phyloP scores from a whole-genome alignment of 2,797 vertebrate genomes.

The Thalassophryne amazonica region DNA sequence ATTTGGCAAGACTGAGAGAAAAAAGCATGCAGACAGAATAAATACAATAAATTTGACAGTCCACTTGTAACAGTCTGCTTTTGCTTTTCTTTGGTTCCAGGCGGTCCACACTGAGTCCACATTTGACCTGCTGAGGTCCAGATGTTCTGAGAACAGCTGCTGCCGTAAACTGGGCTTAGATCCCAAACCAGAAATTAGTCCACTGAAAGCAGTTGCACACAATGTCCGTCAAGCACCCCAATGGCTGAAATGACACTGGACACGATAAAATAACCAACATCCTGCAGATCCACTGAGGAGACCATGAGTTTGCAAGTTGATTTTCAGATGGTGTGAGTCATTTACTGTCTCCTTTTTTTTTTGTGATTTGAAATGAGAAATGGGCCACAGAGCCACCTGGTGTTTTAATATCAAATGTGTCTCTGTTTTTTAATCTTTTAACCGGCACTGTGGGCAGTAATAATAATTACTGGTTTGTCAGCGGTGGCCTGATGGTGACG shows the following conservation, averaged over 20 bases:
- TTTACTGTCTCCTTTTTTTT: too few species aligned
- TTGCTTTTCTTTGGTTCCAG: neutral
- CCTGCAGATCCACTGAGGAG: too few species aligned
- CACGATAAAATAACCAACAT: neutral
- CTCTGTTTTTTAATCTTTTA: neutral
- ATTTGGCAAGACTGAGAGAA: too few species aligned
- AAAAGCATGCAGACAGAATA: too few species aligned
- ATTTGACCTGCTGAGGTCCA: conserved; percentile 8
- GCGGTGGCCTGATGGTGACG: too few species aligned
- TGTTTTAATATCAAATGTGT: neutral
- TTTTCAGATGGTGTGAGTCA: too few species aligned
- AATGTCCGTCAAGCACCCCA: conserved; percentile 2
- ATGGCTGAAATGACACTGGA: conserved; percentile 1
- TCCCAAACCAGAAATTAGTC: conserved; percentile 64
- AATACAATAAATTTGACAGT: neutral
- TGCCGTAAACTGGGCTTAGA: conserved; percentile 55
- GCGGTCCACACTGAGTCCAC: neutral
- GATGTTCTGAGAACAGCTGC: conserved; percentile 46
- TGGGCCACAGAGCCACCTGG: neutral
- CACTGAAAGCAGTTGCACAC: conserved; percentile 29
- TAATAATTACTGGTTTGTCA: too few species aligned
- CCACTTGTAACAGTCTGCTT: neutral
- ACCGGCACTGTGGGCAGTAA: too few species aligned
- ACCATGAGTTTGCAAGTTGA: too few species aligned
- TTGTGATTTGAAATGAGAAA: too few species aligned